Evolutionary conservation across 2,113 vertebrate genomes (phyloP).

Genomic region (Bothrops jararaca): DNA sequence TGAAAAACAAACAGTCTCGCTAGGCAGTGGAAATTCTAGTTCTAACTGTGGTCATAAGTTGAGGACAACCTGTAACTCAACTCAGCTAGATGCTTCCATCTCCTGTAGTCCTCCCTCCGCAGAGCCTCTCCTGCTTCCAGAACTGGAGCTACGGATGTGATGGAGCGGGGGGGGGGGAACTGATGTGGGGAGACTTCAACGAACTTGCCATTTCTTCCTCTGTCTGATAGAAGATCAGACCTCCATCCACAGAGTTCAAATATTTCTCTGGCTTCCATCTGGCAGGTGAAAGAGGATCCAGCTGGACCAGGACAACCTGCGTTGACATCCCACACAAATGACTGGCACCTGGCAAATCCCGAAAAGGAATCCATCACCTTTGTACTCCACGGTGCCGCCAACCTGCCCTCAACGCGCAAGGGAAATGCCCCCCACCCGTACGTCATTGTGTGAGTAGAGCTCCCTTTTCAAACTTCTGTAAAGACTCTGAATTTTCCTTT

Average conservation of each 20-base stretch:
- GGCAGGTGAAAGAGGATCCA: conserved; percentile 48
- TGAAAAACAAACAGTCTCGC: neutral
- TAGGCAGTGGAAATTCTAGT: neutral
- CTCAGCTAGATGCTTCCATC: neutral
- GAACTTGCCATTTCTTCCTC: neutral
- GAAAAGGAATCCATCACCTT: conserved; percentile 55
- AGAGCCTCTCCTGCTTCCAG: neutral
- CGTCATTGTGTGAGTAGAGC: conserved; percentile 56
- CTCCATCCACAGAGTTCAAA: rapidly evolving
- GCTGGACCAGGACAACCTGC: neutral
- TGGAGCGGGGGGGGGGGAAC: no score
- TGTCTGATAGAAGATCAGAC: neutral
- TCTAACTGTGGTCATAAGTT: no score
- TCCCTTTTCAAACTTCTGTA: neutral
- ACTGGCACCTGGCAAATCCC: conserved; percentile 54
- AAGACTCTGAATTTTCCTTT: neutral
- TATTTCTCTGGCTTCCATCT: neutral
- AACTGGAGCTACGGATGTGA: neutral
- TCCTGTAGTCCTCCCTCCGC: neutral
- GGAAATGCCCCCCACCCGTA: conserved; percentile 47
- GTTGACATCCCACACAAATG: neutral
- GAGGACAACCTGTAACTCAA: neutral
- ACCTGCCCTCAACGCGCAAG: conserved; percentile 43
- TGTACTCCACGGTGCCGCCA: conserved; percentile 62
- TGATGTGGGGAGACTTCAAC: no score